These are phyloP conservation scores for Salvelinus namaycush DNA, from an alignment of 2,113 vertebrate species.

Conservation along the genomic window DNA sequence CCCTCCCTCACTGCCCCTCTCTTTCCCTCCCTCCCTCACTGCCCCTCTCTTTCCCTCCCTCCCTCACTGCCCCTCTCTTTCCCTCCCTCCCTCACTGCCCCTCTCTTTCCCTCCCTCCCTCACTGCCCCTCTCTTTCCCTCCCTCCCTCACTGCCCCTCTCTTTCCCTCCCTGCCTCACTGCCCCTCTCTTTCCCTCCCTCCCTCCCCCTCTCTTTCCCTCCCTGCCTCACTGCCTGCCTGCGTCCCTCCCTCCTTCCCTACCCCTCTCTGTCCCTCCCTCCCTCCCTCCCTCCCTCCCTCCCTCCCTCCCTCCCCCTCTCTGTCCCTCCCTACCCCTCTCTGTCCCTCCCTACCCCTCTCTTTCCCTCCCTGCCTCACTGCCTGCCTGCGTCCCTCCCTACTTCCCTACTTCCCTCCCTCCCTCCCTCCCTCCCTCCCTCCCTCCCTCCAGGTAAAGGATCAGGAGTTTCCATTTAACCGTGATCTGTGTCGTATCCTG, in stretches of 20 bases:
- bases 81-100: no score
- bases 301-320: conserved; percentile 1
- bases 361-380: not conserved
- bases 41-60: no score
- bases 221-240: conserved; percentile 31
- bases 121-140: not conserved
- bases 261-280: no score
- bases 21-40: rapidly evolving
- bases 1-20: not conserved
- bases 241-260: not conserved
- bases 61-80: rapidly evolving
- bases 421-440: not conserved
- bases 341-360: not conserved
- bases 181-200: conserved; percentile 19
- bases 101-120: conserved; percentile 16
- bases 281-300: not conserved
- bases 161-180: conserved; percentile 19
- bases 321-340: no score
- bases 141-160: not conserved
- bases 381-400: no score
- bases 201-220: conserved; percentile 18
- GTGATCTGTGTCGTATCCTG: conserved; percentile 89
- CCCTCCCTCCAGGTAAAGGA: conserved; percentile 85
- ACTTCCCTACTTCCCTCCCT: not conserved
- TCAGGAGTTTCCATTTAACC: conserved; percentile 95